Conservation (phyloP, 2,797 vertebrate genomes). For the Sternarchorhynchus goeldii region DNA sequence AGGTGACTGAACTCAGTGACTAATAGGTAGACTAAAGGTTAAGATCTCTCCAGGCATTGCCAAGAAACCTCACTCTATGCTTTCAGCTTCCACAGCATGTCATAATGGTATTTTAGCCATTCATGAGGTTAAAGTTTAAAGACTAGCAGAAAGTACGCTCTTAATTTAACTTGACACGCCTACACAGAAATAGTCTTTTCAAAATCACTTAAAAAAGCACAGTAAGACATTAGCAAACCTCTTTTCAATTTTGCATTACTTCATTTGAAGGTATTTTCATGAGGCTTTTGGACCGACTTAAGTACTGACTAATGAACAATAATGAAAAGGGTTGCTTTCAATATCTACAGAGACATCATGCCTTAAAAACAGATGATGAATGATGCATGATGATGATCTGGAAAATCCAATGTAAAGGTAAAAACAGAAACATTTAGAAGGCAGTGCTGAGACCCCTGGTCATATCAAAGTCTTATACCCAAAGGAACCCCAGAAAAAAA, state of each 20-base stretch:
- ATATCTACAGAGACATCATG: not conserved
- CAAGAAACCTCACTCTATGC: slow-evolving; percentile 2
- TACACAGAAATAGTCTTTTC: not conserved
- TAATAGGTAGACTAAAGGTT: slow-evolving; percentile 31
- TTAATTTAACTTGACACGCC: not conserved
- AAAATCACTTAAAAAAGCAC: not conserved
- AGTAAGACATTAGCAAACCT: not conserved
- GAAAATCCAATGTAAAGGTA: not conserved
- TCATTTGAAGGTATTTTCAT: not conserved
- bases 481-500: too few relatives aligned
- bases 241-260: not conserved
- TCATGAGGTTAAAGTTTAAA: slow-evolving; percentile 24
- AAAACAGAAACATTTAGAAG: not conserved
- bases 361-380: too few relatives aligned
- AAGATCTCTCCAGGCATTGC: slow-evolving; percentile 16
- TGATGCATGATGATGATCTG: too few relatives aligned
- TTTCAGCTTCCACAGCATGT: slow-evolving; percentile 26
- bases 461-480: not conserved
- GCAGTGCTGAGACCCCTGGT: not conserved
- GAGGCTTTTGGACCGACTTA: not conserved
- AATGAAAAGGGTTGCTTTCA: not conserved
- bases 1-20: slow-evolving; percentile 6
- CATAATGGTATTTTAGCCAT: slow-evolving; percentile 12
- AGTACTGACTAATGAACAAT: not conserved
- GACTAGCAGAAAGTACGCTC: not conserved